Evolutionary conservation across 2,797 vertebrate genomes (phyloP).

Genomic region (Mus caroli): DNA sequence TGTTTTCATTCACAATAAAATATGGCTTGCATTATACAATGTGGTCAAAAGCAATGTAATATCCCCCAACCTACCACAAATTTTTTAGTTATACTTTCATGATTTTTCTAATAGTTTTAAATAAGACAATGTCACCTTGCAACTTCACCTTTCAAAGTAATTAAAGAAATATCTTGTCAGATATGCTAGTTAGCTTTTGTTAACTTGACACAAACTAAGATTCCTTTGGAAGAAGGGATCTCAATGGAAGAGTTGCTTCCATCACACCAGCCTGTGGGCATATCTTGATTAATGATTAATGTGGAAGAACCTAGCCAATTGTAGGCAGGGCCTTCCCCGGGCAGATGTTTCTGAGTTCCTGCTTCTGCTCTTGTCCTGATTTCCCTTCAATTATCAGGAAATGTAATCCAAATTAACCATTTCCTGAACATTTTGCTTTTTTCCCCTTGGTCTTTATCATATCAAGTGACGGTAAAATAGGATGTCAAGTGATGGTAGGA

Average conservation of each 20-base stretch:
- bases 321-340: neutral
- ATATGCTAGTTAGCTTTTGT: too few relatives aligned
- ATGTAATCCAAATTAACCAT: neutral
- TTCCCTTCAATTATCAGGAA: too few relatives aligned
- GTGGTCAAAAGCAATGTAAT: neutral
- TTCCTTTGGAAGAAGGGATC: neutral
- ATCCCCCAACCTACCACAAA: neutral
- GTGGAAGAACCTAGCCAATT: neutral
- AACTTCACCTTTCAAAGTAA: neutral
- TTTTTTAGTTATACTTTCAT: neutral
- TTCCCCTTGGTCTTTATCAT: too few relatives aligned
- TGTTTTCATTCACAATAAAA: conserved; percentile 14
- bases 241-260: neutral
- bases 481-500: neutral
- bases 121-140: neutral
- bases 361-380: neutral
- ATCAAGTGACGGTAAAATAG: neutral
- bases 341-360: neutral
- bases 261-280: neutral
- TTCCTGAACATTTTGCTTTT: too few relatives aligned
- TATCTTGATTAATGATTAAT: neutral
- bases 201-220: too few relatives aligned
- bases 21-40: neutral
- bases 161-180: neutral
- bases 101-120: conserved; percentile 32